These are phyloP conservation scores for Daktulosphaira vitifoliae DNA, from an alignment of 1,140 invertebrate species.

Conservation along the genomic window DNA sequence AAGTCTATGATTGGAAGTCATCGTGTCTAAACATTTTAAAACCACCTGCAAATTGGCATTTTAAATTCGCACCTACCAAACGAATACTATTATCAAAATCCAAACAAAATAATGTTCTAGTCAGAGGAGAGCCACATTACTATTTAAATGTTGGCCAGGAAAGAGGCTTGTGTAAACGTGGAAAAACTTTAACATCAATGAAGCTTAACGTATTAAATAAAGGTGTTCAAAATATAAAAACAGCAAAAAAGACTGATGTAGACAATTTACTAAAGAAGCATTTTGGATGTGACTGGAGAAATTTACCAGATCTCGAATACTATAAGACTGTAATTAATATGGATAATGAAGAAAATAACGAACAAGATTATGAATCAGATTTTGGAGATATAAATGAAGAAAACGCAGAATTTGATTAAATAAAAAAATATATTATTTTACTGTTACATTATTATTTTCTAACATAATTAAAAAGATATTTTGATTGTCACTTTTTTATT, in stretches of 20 bases:
- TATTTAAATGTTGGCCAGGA: constrained; percentile 9
- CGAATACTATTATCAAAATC: not conserved
- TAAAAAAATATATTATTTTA: too few relatives aligned
- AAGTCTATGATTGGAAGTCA: constrained; percentile 28
- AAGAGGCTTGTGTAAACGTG: constrained; percentile 11
- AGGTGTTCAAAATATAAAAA: constrained; percentile 14
- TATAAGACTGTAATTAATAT: not conserved
- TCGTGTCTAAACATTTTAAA: not conserved
- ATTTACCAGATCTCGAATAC: not conserved
- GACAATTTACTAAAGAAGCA: constrained; percentile 30
- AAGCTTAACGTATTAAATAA: constrained; percentile 12
- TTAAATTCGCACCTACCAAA: constrained; percentile 19
- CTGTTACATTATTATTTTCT: too few relatives aligned
- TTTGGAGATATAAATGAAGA: not conserved
- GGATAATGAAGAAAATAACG: not conserved
- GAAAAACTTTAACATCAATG: not conserved
- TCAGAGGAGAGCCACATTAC: constrained; percentile 22
- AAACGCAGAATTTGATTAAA: not conserved
- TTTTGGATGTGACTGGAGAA: constrained; percentile 25
- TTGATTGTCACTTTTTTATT: too few relatives aligned
- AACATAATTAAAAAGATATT: too few relatives aligned
- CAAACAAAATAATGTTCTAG: constrained; percentile 7
- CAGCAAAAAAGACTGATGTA: constrained; percentile 28
- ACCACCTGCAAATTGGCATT: constrained; percentile 28
- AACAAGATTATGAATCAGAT: not conserved